phyloP scores from a whole-genome alignment of 2,113 vertebrate genomes.

The Nicator chloris region DNA sequence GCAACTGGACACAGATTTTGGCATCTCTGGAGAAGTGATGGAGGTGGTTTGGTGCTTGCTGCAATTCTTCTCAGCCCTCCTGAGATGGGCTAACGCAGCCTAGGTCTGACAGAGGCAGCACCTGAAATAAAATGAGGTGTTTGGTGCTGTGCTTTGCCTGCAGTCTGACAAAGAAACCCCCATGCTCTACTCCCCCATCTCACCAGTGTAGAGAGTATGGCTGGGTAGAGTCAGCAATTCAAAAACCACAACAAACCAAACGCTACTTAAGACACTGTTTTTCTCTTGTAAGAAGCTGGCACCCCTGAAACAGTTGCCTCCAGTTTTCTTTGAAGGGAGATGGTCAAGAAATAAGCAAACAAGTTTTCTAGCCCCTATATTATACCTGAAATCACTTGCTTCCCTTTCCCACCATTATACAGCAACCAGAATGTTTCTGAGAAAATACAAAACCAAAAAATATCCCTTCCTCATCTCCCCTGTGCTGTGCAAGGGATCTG shows the following conservation, averaged over 20 bases:
- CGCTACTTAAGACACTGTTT: not conserved
- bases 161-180: not conserved
- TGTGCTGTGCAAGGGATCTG: not conserved
- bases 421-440: not conserved
- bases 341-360: not conserved
- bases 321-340: not conserved
- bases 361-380: not conserved
- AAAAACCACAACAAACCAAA: not conserved
- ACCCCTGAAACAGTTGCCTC: too few relatives aligned
- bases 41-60: not conserved
- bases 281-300: not conserved
- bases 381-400: not conserved
- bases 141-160: not conserved
- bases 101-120: not conserved
- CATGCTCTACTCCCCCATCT: rapidly evolving
- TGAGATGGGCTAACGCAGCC: not conserved
- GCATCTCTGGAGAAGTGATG: not conserved
- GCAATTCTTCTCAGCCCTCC: not conserved
- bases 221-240: not conserved
- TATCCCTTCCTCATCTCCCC: not conserved
- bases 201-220: rapidly evolving
- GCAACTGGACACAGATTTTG: not conserved
- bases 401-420: not conserved
- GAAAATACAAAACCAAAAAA: not conserved
- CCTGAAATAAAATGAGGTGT: slow-evolving; percentile 26